Evolutionary conservation across 2,888 invertebrate species (phyloP), one percentile per base, ranked within the genome.

Genomic region (Pyralis farinalis): DNA sequence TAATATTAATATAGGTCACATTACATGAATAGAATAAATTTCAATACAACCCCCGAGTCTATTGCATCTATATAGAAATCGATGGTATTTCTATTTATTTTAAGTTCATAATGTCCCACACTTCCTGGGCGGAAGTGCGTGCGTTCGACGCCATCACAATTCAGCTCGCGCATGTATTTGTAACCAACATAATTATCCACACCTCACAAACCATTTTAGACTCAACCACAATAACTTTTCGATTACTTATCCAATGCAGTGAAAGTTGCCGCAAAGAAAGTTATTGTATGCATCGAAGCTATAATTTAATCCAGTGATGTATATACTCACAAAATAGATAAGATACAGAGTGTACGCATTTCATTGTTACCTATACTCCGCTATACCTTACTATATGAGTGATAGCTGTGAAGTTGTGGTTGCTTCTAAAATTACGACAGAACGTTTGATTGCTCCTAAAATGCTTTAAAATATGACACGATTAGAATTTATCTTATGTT

Each of bases 221-320:
- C 63, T 53, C 49, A 77, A 63, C 1, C 1, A 0, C 8, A 1
- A 10, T 21, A 29, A 5, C 3, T 0, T 0, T 37, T 62, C 49
- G 41, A 45, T 44, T 39, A 37, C 35, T 41, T 63, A 64, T 79
- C 35, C 36, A 39, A 33, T 52, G 47, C 44, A 61, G 73, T 63
- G 77, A 82, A 80, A 83, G 78, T 65, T 20, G 44, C 54, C 57
- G 53, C 56, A 55, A 79, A 76, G 80, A 83, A 83, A 83, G 80
- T 74, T 34, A 68, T 72, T 51, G 38, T 47, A 45, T 52, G 49
- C 51, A 53, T 51, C 40, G 48, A 47, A 50, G 55, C 63, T 72
- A 69, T 74, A 65, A 64, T 75, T 71, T 72, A 73, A 75, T 71
- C 68, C 65, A 74, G 71, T 70, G 63, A 66, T 66, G 66, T 60